Base-by-base conservation (phyloP, 2,113 vertebrate species). In the Tenrec ecaudatus region DNA sequence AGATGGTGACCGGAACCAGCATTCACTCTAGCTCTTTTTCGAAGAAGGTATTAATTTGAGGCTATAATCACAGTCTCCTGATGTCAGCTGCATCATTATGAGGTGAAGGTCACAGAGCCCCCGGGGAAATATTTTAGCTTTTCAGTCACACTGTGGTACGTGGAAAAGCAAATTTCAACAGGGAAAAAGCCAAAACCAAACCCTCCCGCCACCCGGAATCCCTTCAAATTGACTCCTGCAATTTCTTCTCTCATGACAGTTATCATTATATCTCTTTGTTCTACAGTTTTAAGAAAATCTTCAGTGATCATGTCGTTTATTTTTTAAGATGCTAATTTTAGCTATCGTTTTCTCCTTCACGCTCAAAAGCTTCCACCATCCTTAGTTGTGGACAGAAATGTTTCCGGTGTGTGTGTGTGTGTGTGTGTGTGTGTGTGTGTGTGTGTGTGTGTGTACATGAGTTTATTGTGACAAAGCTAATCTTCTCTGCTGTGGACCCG, bases 291-390 rank as follows among this genome's bases (percentile, higher is more conserved):
- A 96, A 94, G 93, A 95, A 92, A 95, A 94, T 87, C 86, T 89
- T 88, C 31, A 71, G 88, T 94, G 53, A 95, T 92, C 93, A 76
- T 89, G 85, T 73, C 80, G 89, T 89, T 95, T 95, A 85, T 82
- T 95, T 95, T 92, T 90, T 93, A 92, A 91, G 87, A 89, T 90
- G 68, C 73, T 94, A 91, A 94, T 91, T 96, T 96, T 95, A 93
- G 84, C 82, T 79, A 66, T 92, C 58, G 66, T 88, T 93, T 94
- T 66, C 9, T 27, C 57, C n/a, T 93, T 93, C 43, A 62, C 77
- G 78, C 60, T 88, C 43, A 95, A 79, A 95, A 90, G 66, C 66
- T 93, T 92, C 23, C 40, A 71, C 88, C 25, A 4, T 92, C 94
- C 75, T 95, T 81, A 93, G 71, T 82, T 84, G 93, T 90, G 69